Evolutionary conservation across 2,888 invertebrate species (phyloP).

Genomic region (Ptilodon capucinus): DNA sequence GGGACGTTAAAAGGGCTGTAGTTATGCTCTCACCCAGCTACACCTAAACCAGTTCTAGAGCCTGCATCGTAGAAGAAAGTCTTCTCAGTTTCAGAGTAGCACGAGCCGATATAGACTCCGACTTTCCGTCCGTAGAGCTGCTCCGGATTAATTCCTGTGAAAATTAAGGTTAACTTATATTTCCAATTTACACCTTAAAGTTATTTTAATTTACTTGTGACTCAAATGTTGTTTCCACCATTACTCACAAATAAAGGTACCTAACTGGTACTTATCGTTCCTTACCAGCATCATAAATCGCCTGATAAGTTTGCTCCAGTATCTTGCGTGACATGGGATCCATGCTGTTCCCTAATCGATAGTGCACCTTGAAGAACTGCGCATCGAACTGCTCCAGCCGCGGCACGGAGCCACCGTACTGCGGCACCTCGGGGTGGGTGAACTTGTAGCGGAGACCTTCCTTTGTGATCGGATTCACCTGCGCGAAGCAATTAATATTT

Average conservation of each 20-base stretch:
- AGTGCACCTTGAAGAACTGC: constrained; percentile 86
- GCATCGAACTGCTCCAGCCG: constrained; percentile 85
- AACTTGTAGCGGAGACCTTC: constrained; percentile 69
- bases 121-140: constrained; percentile 79
- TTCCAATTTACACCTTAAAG: no score
- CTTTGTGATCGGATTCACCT: constrained; percentile 84
- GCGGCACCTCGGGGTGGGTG: constrained; percentile 72
- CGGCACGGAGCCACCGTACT: constrained; percentile 84
- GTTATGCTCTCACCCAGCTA: constrained; percentile 51
- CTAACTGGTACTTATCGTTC: no score
- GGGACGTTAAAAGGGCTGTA: no score
- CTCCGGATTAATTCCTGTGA: constrained; percentile 82
- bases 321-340: constrained; percentile 84
- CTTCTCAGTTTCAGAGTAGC: constrained; percentile 84
- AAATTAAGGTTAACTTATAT: no score
- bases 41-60: constrained; percentile 45
- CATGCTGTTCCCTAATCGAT: constrained; percentile 78
- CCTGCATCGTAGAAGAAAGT: constrained; percentile 57
- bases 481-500: background rate
- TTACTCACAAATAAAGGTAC: no score
- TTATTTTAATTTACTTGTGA: no score
- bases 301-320: constrained; percentile 88
- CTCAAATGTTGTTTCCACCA: no score
- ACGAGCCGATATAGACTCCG: constrained; percentile 65
- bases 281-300: constrained; percentile 86